Base-by-base conservation (phyloP, 2,113 vertebrate genomes). In the Apistogramma diplotaenia region DNA sequence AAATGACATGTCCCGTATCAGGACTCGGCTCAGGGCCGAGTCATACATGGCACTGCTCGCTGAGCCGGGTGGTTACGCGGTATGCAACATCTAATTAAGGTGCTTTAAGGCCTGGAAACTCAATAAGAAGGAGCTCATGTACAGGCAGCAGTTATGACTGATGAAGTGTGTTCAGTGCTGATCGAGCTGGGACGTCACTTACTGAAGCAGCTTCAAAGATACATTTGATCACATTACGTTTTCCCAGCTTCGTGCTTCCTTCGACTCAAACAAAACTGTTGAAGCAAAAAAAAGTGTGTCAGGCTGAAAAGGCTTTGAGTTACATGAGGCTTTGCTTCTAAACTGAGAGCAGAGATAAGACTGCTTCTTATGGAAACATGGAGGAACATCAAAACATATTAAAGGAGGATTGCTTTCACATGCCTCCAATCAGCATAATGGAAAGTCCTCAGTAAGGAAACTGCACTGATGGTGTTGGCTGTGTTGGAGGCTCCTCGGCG, bases 41-140 rank as follows among this genome's bases (percentile, higher is more conserved):
- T 57, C 8, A 25, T 11, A 27, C 43, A 51, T 37, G 74, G 21
- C 56, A 0, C 23, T 27, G 82, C 80, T 79, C 60, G 3, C 57
- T 13, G 73, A 61, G 78, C 72, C 3, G 31, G 58, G 21, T 56
- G 81, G 29, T 49, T 75, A 8, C 29, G 25, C 33, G 65, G 29
- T 57, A 59, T 19, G 51, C 31, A 74, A 71, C 85, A 1, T 85
- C 27, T 85, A 76, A 89, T 89, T 81, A 83, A 84, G 58, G 70
- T 76, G 19, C 61, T 62, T 83, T 83, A 77, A 71, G 40, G 53
- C 4, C 78, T 90, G 82, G 76, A 57, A 75, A 86, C 35, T 78
- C 51, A 73, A 78, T 85, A 40, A 78, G 65, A 15, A 43, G 58
- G 62, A 40, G 83, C 78, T 75, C 62, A 16, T 78, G 76, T 43